Percentiles rank a stretch among this genome's conserved stretches.
phyloP scores from a whole-genome alignment of 1,140 invertebrate genomes.

The Trigoniulus corallinus region DNA sequence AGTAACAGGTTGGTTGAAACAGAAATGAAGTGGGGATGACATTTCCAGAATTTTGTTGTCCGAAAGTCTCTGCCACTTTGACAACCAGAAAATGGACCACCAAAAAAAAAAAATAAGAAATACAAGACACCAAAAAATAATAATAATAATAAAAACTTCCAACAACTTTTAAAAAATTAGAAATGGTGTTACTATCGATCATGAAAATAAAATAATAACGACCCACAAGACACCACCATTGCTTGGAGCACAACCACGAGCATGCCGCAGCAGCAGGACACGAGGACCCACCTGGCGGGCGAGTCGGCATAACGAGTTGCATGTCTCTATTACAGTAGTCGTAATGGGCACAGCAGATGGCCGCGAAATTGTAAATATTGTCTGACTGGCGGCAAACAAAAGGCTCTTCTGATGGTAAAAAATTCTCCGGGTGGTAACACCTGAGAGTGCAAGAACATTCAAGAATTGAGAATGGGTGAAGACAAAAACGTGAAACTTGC shows the following conservation, averaged over 20 bases:
- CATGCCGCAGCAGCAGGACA: background rate
- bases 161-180: background rate
- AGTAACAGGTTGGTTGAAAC: too few relatives aligned
- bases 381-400: constrained; percentile 28
- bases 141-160: background rate
- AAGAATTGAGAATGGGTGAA: background rate
- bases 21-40: too few relatives aligned
- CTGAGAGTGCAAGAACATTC: constrained; percentile 16
- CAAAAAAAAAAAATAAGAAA: too few relatives aligned
- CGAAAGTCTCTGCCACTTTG: too few relatives aligned
- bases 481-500: constrained; percentile 12
- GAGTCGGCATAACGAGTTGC: constrained; percentile 11
- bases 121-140: background rate
- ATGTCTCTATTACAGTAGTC: constrained; percentile 20
- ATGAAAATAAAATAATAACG: background rate
- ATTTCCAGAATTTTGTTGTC: too few relatives aligned
- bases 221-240: background rate
- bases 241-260: background rate
- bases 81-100: too few relatives aligned
- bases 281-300: constrained; percentile 12
- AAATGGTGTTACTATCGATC: background rate
- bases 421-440: constrained; percentile 33
- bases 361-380: constrained; percentile 13
- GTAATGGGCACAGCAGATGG: constrained; percentile 15
- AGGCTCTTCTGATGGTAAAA: constrained; percentile 32